Evolutionary conservation across 2,113 vertebrate genomes (phyloP).

Genomic region (Anhinga anhinga): DNA sequence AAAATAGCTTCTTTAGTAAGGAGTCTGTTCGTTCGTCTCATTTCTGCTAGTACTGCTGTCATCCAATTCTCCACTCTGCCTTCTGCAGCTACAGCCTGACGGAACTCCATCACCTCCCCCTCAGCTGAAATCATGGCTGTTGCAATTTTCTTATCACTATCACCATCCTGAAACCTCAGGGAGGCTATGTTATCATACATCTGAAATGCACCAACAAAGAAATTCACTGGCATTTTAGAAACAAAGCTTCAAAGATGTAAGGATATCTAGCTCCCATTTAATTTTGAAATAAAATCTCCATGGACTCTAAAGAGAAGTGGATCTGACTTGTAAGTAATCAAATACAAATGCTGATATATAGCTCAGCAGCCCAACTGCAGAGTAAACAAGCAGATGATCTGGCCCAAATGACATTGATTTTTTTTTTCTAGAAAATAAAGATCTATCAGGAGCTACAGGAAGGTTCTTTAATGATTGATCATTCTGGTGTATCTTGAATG

Average conservation of each 20-base stretch:
- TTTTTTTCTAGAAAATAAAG: not conserved
- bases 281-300: not conserved
- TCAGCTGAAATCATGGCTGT: conserved; percentile 93
- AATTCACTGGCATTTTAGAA: not conserved
- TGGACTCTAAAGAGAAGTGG: not conserved
- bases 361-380: not conserved
- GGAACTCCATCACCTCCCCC: conserved; percentile 88
- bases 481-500: not conserved
- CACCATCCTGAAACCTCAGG: conserved; percentile 80
- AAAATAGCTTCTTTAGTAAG: conserved; percentile 97
- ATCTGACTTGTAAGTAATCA: not conserved
- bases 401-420: not conserved
- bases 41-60: conserved; percentile 85
- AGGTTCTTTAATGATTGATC: not conserved
- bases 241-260: not conserved
- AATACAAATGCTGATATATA: not conserved
- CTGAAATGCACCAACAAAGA: conserved; percentile 55
- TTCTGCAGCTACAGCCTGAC: conserved; percentile 75
- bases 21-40: conserved; percentile 89
- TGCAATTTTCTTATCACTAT: conserved; percentile 75
- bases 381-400: not conserved
- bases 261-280: not conserved
- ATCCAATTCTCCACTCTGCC: conserved; percentile 97
- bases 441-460: not conserved
- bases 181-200: conserved; percentile 95